Conservation (phyloP, 2,888 invertebrate species). For the Xestoiulus laeticollis region DNA sequence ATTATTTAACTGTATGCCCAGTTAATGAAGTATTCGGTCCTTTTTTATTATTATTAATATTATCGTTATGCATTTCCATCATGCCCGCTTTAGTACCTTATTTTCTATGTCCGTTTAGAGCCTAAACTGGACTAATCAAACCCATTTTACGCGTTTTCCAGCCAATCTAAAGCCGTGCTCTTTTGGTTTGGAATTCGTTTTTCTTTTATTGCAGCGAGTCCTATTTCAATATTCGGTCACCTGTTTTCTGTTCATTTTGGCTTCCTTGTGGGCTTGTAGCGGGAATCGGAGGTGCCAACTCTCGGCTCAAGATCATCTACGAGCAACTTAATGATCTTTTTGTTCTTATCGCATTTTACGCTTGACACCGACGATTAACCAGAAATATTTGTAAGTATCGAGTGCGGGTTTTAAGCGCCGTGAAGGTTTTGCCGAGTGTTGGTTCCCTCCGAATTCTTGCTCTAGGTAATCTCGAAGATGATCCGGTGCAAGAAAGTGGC, state of each 20-base stretch:
- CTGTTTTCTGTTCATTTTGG: not conserved
- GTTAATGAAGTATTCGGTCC: conserved; percentile 8
- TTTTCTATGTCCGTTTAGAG: not conserved
- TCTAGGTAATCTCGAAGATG: too few relatives aligned
- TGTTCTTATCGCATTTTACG: too few relatives aligned
- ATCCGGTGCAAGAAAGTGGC: too few relatives aligned
- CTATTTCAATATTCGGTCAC: not conserved
- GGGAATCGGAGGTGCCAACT: not conserved
- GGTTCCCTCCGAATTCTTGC: too few relatives aligned
- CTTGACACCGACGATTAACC: too few relatives aligned
- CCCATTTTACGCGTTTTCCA: not conserved
- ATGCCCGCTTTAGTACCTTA: not conserved
- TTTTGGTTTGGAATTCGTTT: not conserved
- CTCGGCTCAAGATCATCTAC: not conserved
- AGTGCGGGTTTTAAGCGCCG: too few relatives aligned
- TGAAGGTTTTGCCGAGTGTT: too few relatives aligned
- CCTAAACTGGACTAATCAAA: not conserved
- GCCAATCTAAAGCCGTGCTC: not conserved
- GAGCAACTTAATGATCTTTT: too few relatives aligned
- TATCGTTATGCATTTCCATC: not conserved
- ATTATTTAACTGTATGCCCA: conserved; percentile 8
- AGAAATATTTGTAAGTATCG: too few relatives aligned
- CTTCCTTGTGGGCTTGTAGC: not conserved
- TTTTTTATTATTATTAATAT: conserved; percentile 6
- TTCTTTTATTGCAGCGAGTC: not conserved